Evolutionary conservation across 2,113 vertebrate species (phyloP).

Genomic region (Scytalopus superciliaris): DNA sequence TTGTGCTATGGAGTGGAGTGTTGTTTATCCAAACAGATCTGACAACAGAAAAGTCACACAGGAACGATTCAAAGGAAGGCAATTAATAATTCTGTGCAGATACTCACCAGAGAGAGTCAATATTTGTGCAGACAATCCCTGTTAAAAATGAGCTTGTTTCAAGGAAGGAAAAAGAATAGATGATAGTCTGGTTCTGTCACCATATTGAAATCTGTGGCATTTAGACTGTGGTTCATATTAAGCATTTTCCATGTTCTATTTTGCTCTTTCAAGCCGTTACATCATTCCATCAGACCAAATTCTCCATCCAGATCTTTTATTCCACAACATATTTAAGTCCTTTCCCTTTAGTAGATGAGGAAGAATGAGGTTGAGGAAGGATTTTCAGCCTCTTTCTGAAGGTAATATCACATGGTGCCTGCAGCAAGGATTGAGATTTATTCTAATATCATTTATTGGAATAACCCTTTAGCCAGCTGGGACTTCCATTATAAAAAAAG

Average conservation of each 20-base stretch:
- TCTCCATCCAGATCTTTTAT: not conserved
- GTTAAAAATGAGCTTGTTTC: not conserved
- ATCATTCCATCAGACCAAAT: not conserved
- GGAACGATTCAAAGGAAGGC: not conserved
- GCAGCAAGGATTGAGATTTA: not conserved
- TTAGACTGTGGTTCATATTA: not conserved
- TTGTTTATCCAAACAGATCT: conserved; percentile 69
- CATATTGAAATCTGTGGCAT: conserved; percentile 28
- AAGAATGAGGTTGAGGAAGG: not conserved
- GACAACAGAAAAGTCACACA: not conserved
- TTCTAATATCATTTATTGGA: not conserved
- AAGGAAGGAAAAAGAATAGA: not conserved
- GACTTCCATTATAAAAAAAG: not conserved
- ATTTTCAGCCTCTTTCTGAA: not conserved
- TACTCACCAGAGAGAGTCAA: not conserved
- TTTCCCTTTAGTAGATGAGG: not conserved
- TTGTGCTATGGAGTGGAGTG: conserved; percentile 18
- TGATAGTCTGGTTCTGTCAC: conserved; percentile 1
- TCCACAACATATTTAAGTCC: not conserved
- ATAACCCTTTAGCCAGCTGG: not conserved
- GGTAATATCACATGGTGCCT: not conserved
- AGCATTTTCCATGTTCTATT: not conserved
- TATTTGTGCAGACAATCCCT: not conserved
- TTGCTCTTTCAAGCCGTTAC: not conserved
- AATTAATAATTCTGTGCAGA: not conserved